Conservation (phyloP, 2,797 vertebrate species). For the Tarsius wallacei region DNA sequence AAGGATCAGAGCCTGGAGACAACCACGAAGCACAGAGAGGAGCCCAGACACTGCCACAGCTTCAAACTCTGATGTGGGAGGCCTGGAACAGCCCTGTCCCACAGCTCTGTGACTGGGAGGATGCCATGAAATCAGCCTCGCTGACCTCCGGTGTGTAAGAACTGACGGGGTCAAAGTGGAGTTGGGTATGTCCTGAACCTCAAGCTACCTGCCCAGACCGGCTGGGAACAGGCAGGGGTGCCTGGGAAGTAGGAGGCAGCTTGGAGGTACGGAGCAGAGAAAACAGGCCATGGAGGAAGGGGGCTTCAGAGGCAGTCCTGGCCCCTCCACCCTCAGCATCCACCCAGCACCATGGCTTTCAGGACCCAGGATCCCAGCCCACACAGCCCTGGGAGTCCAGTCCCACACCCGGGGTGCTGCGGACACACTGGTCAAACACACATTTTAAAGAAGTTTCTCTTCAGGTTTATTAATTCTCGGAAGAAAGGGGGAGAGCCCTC, state of each 20-base stretch:
- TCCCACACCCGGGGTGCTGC: neutral
- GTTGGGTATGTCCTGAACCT: neutral
- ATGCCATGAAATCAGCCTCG: neutral
- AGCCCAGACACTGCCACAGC: neutral
- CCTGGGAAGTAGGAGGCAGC: neutral
- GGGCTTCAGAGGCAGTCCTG: neutral
- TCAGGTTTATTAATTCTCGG: constrained; percentile 56
- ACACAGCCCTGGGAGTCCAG: neutral
- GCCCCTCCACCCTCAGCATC: neutral
- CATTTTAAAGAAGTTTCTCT: neutral
- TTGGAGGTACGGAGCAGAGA: neutral
- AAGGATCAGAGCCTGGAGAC: neutral
- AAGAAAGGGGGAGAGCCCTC: neutral
- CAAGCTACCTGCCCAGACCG: neutral
- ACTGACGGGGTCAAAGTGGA: neutral
- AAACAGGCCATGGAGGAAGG: neutral
- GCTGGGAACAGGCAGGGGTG: neutral
- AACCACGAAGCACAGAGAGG: neutral
- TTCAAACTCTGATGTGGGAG: neutral
- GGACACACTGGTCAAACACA: neutral
- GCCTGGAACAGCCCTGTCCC: neutral
- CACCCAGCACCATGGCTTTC: neutral
- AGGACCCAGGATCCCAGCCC: neutral
- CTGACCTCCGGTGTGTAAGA: neutral
- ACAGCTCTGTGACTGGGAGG: neutral